phyloP scores from a whole-genome alignment of 1,140 invertebrate genomes.

The Pseudobourletiella spinata region DNA sequence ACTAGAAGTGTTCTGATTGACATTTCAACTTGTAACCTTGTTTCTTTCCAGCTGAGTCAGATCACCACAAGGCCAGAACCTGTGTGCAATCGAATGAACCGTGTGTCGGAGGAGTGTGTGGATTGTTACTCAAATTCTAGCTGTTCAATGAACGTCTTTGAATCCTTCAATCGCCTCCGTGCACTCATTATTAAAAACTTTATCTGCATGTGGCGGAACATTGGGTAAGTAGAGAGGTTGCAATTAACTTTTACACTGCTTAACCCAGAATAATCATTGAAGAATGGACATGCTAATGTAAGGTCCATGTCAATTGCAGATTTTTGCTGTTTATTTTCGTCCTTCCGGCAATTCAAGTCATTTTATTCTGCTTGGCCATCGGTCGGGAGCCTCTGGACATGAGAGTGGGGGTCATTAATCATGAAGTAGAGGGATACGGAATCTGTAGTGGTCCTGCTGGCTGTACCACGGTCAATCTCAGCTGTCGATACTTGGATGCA shows the following conservation, averaged over 20 bases:
- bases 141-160: slow-evolving; percentile 21
- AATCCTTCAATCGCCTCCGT: slow-evolving; percentile 52
- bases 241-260: too few relatives aligned
- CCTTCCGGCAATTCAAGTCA: slow-evolving; percentile 85
- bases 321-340: slow-evolving; percentile 87
- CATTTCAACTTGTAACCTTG: too few relatives aligned
- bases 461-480: slow-evolving; percentile 60
- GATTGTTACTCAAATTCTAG: slow-evolving; percentile 54
- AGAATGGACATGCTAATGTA: too few relatives aligned
- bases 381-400: slow-evolving; percentile 80
- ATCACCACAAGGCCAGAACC: not conserved
- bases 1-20: too few relatives aligned
- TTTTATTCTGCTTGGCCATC: slow-evolving; percentile 88
- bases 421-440: slow-evolving; percentile 55
- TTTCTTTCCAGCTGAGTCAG: slow-evolving; percentile 6
- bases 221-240: slow-evolving; percentile 62
- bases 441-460: slow-evolving; percentile 46
- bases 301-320: too few relatives aligned
- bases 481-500: slow-evolving; percentile 63
- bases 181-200: slow-evolving; percentile 88
- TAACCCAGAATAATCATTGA: too few relatives aligned
- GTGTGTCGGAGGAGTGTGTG: slow-evolving; percentile 41
- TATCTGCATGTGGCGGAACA: slow-evolving; percentile 83
- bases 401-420: slow-evolving; percentile 73
- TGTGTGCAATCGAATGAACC: slow-evolving; percentile 12